A percentile compares a stretch with the other conserved stretches of the same genome.
These are phyloP conservation scores for Dicaeum eximium DNA, from an alignment of 2,113 vertebrate species.

Conservation along the genomic window DNA sequence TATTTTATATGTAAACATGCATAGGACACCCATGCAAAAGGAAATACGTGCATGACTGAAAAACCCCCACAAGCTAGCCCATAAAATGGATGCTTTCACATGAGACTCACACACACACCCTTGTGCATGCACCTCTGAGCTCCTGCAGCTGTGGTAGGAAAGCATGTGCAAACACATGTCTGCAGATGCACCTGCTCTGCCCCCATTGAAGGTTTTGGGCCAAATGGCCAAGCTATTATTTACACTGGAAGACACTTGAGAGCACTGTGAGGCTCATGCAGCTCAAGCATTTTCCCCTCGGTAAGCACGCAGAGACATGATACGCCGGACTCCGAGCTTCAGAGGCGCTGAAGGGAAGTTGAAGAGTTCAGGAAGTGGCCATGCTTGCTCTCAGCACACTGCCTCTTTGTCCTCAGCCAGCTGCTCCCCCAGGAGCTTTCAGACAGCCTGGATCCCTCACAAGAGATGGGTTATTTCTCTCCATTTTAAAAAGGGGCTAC, in stretches of 20 bases:
- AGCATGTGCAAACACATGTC: background rate
- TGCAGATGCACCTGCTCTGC: background rate
- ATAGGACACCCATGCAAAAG: background rate
- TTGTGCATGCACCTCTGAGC: background rate
- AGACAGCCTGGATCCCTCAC: background rate
- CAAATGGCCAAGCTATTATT: constrained; percentile 15
- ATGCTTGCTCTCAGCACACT: constrained; percentile 48
- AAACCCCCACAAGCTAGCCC: background rate
- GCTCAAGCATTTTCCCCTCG: background rate
- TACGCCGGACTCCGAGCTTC: background rate
- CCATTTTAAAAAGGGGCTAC: background rate
- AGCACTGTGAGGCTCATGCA: background rate
- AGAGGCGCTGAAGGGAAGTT: constrained; percentile 44
- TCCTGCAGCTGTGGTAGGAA: background rate
- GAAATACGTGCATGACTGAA: background rate
- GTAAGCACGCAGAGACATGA: background rate
- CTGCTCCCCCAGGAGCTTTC: constrained; percentile 1
- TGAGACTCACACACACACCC: rapidly evolving
- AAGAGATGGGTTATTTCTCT: background rate
- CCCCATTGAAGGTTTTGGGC: background rate
- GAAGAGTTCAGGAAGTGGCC: constrained; percentile 63
- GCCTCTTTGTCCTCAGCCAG: constrained; percentile 48
- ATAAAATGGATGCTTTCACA: background rate
- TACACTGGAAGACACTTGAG: constrained; percentile 14
- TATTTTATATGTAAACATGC: background rate